These are phyloP conservation scores for Chondrilla cf. caribensis DNA, from an alignment of 37 sponge, comb jelly and placozoan genomes.

Conservation along the genomic window DNA sequence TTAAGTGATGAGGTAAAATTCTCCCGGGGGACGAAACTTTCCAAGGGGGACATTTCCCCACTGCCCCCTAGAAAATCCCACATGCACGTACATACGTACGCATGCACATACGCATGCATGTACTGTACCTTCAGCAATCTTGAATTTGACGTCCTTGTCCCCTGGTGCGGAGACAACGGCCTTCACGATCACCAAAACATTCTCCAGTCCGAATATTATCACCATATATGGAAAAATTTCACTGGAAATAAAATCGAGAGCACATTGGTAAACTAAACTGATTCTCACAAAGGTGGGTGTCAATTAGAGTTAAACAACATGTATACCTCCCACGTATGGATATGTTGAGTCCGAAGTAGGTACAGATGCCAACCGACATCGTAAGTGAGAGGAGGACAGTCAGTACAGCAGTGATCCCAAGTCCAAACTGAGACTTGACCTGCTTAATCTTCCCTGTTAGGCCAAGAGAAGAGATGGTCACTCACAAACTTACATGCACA, in stretches of 20 bases:
- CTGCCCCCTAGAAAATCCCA: no score
- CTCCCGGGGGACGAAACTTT: no score
- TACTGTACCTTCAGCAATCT: conserved; percentile 35
- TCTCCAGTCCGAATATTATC: conserved; percentile 92
- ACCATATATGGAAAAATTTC: conserved; percentile 95
- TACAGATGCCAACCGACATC: conserved; percentile 97
- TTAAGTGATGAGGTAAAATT: no score
- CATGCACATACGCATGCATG: no score
- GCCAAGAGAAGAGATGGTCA: neutral
- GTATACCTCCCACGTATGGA: conserved; percentile 74
- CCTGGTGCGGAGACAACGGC: conserved; percentile 91
- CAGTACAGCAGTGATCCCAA: neutral
- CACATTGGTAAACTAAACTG: neutral
- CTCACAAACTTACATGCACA: conserved; percentile 11
- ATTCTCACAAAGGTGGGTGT: no score
- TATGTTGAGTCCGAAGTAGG: conserved; percentile 85
- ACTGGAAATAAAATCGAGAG: conserved; percentile 30
- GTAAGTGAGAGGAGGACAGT: conserved; percentile 33
- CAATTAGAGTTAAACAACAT: no score
- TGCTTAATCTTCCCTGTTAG: conserved; percentile 85
- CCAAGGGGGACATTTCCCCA: no score
- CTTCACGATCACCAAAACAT: conserved; percentile 87
- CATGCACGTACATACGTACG: no score
- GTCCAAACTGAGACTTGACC: conserved; percentile 26
- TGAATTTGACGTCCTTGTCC: conserved; percentile 51